These are phyloP conservation scores for Microlaimidae sp. DNA, from an alignment of 2,888 invertebrate species.

Conservation along the genomic window DNA sequence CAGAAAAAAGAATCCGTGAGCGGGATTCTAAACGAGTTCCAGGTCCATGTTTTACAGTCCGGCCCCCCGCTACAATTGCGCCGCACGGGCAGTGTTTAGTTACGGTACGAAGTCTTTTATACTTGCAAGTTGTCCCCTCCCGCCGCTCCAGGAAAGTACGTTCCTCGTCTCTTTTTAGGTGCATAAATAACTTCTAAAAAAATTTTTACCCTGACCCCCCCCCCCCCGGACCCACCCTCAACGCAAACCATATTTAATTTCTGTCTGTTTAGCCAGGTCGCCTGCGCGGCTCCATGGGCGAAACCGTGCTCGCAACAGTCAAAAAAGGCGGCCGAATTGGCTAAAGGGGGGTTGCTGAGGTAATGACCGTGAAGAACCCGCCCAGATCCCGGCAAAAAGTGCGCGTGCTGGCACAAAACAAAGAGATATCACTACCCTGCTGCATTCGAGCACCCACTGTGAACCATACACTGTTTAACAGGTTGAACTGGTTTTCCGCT, in stretches of 20 bases:
- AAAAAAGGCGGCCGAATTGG: slow-evolving; percentile 83
- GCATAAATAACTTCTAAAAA: too few relatives aligned
- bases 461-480: slow-evolving; percentile 61
- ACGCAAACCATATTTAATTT: slow-evolving; percentile 89
- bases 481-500: slow-evolving; percentile 51
- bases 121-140: too few relatives aligned
- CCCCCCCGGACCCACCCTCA: slow-evolving; percentile 75
- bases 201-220: slow-evolving; percentile 82
- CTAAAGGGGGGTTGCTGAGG: slow-evolving; percentile 89
- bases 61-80: too few relatives aligned
- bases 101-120: too few relatives aligned
- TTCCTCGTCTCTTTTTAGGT: too few relatives aligned
- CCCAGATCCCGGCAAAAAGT: slow-evolving; percentile 25
- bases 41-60: too few relatives aligned
- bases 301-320: slow-evolving; percentile 76
- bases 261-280: slow-evolving; percentile 83
- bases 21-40: too few relatives aligned
- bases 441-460: slow-evolving; percentile 43
- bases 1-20: too few relatives aligned
- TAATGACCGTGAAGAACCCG: slow-evolving; percentile 33
- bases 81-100: too few relatives aligned
- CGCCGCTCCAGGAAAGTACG: too few relatives aligned
- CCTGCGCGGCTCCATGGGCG: slow-evolving; percentile 85
- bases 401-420: slow-evolving; percentile 25
- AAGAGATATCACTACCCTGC: slow-evolving; percentile 38